Evolutionary conservation across 2,113 vertebrate genomes (phyloP).

Genomic region (Cottus gobio): DNA sequence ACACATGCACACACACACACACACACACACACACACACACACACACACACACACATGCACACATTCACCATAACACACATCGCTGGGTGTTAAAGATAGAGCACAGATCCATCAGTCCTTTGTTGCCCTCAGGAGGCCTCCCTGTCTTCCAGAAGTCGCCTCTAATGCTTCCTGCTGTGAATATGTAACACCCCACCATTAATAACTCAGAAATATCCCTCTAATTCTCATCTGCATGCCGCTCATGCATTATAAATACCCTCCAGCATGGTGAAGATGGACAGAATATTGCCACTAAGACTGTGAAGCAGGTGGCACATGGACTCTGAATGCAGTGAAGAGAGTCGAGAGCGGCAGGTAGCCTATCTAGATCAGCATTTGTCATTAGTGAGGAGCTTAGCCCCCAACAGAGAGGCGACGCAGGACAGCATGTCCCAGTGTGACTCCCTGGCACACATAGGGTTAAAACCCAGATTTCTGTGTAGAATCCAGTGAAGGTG

Average conservation of each 20-base stretch:
- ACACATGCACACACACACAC: constrained; percentile 16
- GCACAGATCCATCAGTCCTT: constrained; percentile 49
- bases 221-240: constrained; percentile 68
- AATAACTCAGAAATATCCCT: constrained; percentile 62
- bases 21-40: neutral
- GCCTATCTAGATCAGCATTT: constrained; percentile 31
- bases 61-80: constrained; percentile 28
- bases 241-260: constrained; percentile 69
- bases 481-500: constrained; percentile 47
- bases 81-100: constrained; percentile 42
- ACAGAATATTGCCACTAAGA: constrained; percentile 60
- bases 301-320: constrained; percentile 50
- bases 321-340: constrained; percentile 29
- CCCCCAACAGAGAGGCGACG: constrained; percentile 46
- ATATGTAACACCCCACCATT: constrained; percentile 60
- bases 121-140: constrained; percentile 42
- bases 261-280: constrained; percentile 41
- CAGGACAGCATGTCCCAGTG: constrained; percentile 47
- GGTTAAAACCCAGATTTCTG: constrained; percentile 66
- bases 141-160: constrained; percentile 40
- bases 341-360: constrained; percentile 55
- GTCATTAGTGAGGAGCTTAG: constrained; percentile 66
- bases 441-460: constrained; percentile 19
- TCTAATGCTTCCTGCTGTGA: constrained; percentile 56
- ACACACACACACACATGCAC: neutral